Evolutionary conservation across 2,113 vertebrate genomes (phyloP).

Genomic region (Patagioenas fasciata): DNA sequence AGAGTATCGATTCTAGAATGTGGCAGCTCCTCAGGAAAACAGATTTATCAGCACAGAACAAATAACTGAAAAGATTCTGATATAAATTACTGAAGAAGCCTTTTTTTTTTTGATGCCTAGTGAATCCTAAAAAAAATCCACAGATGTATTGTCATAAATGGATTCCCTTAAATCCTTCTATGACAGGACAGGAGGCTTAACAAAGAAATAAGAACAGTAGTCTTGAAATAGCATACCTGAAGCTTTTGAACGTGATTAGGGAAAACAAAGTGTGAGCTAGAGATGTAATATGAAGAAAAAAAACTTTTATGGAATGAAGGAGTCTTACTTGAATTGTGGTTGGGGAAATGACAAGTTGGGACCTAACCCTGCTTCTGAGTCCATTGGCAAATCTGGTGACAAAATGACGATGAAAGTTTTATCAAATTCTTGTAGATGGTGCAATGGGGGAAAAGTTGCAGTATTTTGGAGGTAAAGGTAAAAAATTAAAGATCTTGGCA

Average conservation of each 20-base stretch:
- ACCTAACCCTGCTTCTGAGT: not conserved
- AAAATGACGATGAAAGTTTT: not conserved
- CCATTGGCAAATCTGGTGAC: not conserved
- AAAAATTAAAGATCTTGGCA: not conserved
- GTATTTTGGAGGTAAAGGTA: not conserved
- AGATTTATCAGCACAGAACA: not conserved
- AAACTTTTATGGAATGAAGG: not conserved
- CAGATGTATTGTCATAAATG: not conserved
- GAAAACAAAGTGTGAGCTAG: not conserved
- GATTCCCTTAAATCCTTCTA: not conserved
- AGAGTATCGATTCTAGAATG: not conserved
- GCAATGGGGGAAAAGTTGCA: not conserved
- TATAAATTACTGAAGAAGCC: not conserved
- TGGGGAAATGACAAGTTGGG: not conserved
- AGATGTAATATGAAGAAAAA: not conserved
- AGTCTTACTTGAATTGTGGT: not conserved
- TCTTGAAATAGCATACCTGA: not conserved
- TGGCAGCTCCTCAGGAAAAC: not conserved
- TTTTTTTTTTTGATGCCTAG: not conserved
- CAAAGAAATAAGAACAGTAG: not conserved
- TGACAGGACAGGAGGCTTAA: not conserved
- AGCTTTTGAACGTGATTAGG: not conserved
- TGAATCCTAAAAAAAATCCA: not conserved
- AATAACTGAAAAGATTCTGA: not conserved
- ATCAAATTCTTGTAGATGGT: not conserved